phyloP scores from a whole-genome alignment of 2,888 invertebrate genomes.

The Hofmannophila pseudospretella region DNA sequence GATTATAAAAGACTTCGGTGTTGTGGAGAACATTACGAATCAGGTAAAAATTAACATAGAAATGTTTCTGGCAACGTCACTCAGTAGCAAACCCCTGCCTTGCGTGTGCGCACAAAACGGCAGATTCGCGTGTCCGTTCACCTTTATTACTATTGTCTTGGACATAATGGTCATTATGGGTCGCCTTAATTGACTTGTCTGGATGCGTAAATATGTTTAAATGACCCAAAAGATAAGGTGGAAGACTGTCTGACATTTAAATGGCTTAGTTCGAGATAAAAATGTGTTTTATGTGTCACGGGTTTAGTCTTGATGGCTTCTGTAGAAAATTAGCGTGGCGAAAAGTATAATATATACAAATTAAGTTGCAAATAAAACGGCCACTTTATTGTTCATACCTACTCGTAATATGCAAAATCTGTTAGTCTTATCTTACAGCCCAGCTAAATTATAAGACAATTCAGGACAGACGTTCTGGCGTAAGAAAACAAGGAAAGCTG shows the following conservation, averaged over 20 bases:
- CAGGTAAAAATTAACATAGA: no score
- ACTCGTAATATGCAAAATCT: no score
- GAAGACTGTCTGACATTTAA: slow-evolving; percentile 2
- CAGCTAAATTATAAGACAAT: no score
- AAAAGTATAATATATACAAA: no score
- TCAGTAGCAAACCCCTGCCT: background rate
- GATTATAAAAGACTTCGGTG: no score
- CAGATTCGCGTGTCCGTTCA: slow-evolving; percentile 13
- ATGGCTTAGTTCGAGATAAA: slow-evolving; percentile 5
- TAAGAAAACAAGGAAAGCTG: no score
- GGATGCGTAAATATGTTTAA: slow-evolving; percentile 5
- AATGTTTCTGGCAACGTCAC: background rate
- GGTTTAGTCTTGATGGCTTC: background rate
- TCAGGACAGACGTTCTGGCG: no score
- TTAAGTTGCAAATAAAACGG: no score
- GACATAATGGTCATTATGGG: slow-evolving; percentile 9
- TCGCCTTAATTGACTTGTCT: slow-evolving; percentile 7
- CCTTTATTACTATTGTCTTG: slow-evolving; percentile 12
- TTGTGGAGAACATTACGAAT: no score
- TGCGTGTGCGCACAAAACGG: slow-evolving; percentile 8
- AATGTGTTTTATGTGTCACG: background rate
- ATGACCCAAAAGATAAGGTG: slow-evolving; percentile 1
- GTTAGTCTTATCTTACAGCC: no score
- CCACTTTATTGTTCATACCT: no score
- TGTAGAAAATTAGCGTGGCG: background rate